Conservation (phyloP, 2,888 invertebrate species). For the Bombylius discolor region DNA sequence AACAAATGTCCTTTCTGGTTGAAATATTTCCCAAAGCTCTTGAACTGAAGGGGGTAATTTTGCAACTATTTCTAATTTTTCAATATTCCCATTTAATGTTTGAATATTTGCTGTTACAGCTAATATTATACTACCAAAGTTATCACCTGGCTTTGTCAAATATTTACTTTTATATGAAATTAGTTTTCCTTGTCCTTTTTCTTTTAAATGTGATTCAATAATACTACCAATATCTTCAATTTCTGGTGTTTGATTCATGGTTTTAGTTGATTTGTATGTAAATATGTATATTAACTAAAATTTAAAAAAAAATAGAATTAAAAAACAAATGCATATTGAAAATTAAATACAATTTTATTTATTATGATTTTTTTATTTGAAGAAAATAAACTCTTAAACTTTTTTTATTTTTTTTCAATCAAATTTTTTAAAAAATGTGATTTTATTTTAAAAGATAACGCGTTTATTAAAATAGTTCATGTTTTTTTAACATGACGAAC, state of each 20-base stretch:
- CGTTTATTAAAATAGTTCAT: too few species aligned
- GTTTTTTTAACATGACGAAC: too few species aligned
- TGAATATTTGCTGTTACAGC: constrained; percentile 30
- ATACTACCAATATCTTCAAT: constrained; percentile 25
- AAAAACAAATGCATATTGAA: too few species aligned
- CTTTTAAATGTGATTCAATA: constrained; percentile 23
- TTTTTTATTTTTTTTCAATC: too few species aligned
- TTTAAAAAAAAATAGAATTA: too few species aligned
- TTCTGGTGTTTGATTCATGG: constrained; percentile 19
- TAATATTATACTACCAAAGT: constrained; percentile 48
- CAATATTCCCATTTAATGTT: constrained; percentile 18
- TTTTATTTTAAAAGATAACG: too few species aligned
- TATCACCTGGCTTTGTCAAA: constrained; percentile 45
- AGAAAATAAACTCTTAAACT: too few species aligned
- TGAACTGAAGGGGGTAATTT: constrained; percentile 45
- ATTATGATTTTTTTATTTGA: too few species aligned
- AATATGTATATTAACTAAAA: too few species aligned
- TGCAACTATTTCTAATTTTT: constrained; percentile 40
- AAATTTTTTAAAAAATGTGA: too few species aligned
- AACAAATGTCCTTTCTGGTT: constrained; percentile 42
- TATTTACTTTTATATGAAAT: constrained; percentile 31
- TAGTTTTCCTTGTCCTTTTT: constrained; percentile 23
- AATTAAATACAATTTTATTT: too few species aligned
- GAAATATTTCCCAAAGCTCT: constrained; percentile 40
- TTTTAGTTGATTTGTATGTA: background rate